Conservation (phyloP, 2,113 vertebrate genomes). For the Coreoperca whiteheadi region DNA sequence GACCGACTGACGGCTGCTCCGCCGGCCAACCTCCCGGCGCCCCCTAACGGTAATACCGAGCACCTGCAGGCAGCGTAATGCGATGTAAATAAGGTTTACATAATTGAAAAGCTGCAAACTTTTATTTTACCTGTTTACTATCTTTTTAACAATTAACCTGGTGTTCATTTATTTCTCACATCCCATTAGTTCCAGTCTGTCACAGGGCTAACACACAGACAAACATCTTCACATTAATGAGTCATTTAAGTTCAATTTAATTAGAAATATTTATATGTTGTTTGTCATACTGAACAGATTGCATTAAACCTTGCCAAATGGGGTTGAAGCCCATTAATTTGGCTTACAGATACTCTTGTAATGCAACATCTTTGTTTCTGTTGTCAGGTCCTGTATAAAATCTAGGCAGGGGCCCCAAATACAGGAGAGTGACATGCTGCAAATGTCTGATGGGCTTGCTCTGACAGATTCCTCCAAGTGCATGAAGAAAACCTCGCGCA, state of each 20-base stretch:
- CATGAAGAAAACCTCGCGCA: neutral
- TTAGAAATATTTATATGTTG: neutral
- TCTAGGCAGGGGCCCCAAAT: neutral
- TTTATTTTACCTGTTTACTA: neutral
- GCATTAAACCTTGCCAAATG: neutral
- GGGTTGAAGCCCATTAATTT: neutral
- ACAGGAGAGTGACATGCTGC: neutral
- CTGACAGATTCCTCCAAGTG: neutral
- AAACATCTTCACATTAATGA: too few relatives aligned
- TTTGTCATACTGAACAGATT: neutral
- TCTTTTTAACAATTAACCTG: neutral
- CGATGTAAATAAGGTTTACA: neutral
- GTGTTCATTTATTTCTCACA: slow-evolving; percentile 4
- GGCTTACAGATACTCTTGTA: neutral
- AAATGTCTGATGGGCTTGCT: neutral
- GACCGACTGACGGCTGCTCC: neutral
- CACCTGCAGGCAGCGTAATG: neutral
- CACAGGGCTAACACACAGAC: neutral
- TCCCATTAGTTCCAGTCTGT: neutral
- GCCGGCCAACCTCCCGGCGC: neutral
- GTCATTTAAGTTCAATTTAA: neutral
- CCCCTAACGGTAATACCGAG: neutral
- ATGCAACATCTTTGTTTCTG: neutral
- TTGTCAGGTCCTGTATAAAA: neutral
- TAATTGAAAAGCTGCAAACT: too few relatives aligned